Conservation (phyloP, 2,113 vertebrate genomes). For the Micronycteris hirsuta region DNA sequence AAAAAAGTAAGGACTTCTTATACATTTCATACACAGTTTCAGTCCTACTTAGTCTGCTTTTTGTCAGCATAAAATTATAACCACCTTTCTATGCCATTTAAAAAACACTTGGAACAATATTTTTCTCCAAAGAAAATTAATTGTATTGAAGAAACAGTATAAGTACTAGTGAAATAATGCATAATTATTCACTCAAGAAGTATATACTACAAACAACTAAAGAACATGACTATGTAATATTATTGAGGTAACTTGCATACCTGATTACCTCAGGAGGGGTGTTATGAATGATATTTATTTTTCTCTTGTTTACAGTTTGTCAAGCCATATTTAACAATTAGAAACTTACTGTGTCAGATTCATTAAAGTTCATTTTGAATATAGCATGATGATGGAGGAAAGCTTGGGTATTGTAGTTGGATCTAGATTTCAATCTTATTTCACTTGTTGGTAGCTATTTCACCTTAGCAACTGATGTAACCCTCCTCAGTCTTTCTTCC, state of each 20-base stretch:
- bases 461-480: neutral
- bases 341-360: neutral
- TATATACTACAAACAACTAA: neutral
- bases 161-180: neutral
- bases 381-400: neutral
- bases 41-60: neutral
- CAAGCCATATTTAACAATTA: neutral
- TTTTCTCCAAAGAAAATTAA: slow-evolving; percentile 6
- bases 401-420: neutral
- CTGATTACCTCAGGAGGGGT: neutral
- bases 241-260: neutral
- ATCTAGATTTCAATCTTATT: neutral
- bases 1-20: neutral
- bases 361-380: neutral
- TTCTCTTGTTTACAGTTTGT: neutral
- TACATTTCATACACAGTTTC: neutral
- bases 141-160: slow-evolving; percentile 4
- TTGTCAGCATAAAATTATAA: neutral
- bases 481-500: neutral
- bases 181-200: neutral
- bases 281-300: neutral
- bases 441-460: neutral
- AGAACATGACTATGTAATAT: neutral
- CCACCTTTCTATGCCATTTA: neutral
- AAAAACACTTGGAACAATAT: neutral